phyloP scores from a whole-genome alignment of 1,140 invertebrate genomes.

The Caerostris extrusa region DNA sequence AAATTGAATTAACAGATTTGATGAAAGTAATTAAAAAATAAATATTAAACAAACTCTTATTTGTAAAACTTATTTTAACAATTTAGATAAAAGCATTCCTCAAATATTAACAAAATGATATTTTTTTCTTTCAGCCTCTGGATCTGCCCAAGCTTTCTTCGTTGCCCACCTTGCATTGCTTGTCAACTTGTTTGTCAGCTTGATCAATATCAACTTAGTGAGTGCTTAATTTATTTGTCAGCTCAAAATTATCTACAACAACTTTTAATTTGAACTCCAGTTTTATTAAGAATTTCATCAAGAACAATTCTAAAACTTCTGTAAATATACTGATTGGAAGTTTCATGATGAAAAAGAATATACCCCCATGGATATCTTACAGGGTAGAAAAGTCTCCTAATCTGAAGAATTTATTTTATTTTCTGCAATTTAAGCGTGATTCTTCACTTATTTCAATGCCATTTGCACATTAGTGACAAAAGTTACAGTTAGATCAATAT shows the following conservation, averaged over 20 bases:
- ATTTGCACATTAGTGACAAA: conserved; percentile 47
- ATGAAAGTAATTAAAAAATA: too few relatives aligned
- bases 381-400: background rate
- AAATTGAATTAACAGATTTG: too few relatives aligned
- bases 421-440: background rate
- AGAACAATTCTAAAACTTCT: background rate
- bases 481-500: conserved; percentile 40
- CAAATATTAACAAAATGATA: background rate
- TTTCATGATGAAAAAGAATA: background rate
- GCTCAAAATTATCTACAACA: conserved; percentile 18
- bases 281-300: background rate
- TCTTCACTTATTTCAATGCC: conserved; percentile 35
- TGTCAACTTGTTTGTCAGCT: background rate
- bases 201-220: background rate
- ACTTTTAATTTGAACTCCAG: background rate
- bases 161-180: background rate
- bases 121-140: conserved; percentile 20
- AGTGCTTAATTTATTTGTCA: background rate
- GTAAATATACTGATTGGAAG: background rate
- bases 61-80: too few relatives aligned
- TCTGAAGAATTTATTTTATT: background rate
- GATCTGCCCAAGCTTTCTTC: background rate
- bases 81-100: too few relatives aligned
- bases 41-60: too few relatives aligned
- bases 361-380: background rate